A percentile compares a stretch with the other conserved stretches of the same genome.
phyloP scores from a whole-genome alignment of 2,797 vertebrate genomes.

The Brachyrhaphis roseni region DNA sequence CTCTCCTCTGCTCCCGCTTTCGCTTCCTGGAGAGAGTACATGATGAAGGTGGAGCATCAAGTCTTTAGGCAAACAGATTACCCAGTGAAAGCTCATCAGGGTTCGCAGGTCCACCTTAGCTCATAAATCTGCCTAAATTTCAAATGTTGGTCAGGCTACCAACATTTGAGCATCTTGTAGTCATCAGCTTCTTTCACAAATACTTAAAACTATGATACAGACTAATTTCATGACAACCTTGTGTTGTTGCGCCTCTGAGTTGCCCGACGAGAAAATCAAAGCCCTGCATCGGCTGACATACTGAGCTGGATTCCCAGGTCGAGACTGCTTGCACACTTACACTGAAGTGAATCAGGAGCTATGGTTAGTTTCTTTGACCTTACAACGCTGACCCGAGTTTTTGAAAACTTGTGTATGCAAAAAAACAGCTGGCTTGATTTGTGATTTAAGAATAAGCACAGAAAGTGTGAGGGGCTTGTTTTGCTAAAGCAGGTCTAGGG shows the following conservation, averaged over 20 bases:
- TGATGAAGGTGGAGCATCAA: background rate
- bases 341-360: background rate
- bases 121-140: background rate
- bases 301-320: background rate
- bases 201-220: background rate
- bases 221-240: background rate
- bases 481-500: background rate
- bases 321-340: background rate
- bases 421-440: background rate
- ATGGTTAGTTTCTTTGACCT: background rate
- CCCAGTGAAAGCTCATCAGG: background rate
- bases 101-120: background rate
- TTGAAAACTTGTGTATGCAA: background rate
- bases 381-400: background rate
- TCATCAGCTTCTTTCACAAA: background rate
- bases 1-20: slow-evolving; percentile 87
- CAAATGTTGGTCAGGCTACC: slow-evolving; percentile 11
- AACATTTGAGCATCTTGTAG: background rate
- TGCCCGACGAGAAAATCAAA: background rate
- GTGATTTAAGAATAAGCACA: background rate
- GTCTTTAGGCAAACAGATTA: background rate
- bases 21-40: slow-evolving; percentile 81
- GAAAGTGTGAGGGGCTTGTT: background rate
- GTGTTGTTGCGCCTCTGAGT: background rate
- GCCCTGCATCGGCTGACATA: background rate